Evolutionary conservation across 2,797 vertebrate species (phyloP), one percentile per base, ranked within the genome.

Genomic region (Stomatorhinus walkeri): DNA sequence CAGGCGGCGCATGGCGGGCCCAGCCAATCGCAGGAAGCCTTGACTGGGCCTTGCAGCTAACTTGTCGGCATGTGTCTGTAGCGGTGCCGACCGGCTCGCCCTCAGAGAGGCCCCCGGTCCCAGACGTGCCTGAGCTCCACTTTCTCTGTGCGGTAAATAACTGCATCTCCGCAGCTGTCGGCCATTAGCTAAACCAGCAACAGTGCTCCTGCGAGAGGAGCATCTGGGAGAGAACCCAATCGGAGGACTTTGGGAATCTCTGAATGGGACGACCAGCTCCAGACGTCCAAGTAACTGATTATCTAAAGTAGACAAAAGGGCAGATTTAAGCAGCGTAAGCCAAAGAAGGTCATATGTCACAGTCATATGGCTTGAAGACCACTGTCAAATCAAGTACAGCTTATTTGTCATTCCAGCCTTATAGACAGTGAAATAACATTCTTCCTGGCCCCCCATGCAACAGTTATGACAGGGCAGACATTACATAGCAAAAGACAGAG

Each of bases 181-280:
- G 89, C 89, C 68, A 86, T 85, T 68, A 32, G 88, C 56, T 89
- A 87, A 48, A n/a, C 24, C 19, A 83, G 61, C 40, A 79, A 28
- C 36, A n/a, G 43, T 9, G 59, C 79, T 49, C 72, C 51, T 36
- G 46, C 24, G 61, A 10, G 16, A 84, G 16, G 6, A 84, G 12
- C 81, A 46, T 49, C 81, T 76, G 46, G 19, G n/a, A 84, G n/a
- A 84, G 19, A n/a, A 48, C 43, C 46, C 81, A 76, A 19, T 36
- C 28, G 14, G 68, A 19, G 32, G 72, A 14, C 32, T 79, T 79
- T 43, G 7, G 12, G 36, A 43, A 46, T 79, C 72, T 79, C 16
- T 43, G 72, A 46, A 46, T 1, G 19, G 36, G 72, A 79, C 5
- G 36, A 46, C 72, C 2, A 19, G 19, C 14, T 40, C 28, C 5